Evolutionary conservation across 2,888 invertebrate species (phyloP), one percentile per base, ranked within the genome.

Genomic region (Microdon myrmicae): DNA sequence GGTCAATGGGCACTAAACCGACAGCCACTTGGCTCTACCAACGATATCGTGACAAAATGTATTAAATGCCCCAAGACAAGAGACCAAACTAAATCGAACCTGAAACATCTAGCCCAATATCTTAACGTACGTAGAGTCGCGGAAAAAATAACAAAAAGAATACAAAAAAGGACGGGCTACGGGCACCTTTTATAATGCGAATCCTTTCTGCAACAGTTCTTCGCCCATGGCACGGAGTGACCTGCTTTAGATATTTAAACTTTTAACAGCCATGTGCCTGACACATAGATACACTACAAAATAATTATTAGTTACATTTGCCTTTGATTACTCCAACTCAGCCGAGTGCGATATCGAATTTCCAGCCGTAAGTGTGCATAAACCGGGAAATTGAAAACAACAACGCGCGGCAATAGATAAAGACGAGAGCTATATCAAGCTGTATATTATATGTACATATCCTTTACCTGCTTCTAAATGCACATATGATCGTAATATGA

Each of bases 21-120:
- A 12, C 45, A 45, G 41, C 48, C 56, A 35, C 38, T 47, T 43
- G 32, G 31, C 55, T 47, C 39, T 44, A 41, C 56, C 56, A 49
- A 32, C 56, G 51, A 64, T 64, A 58, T 64, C 64, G 64, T 64
- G 64, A 64, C 64, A 64, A 64, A 64, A 51, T 64, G 64, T 47
- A 58, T 64, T 56, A 64, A 64, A 64, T 64, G 64, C 64, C 64
- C 23, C 20, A 8, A 58, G 64, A 56, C 64, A 64, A 51, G 47
- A 51, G 17, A 58, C 37, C 51, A 38, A 49, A 49, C 43, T 29
- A 38, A 58, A 60, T 60, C 44, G 59, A 16, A 38, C 31, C 55
- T 51, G 51, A 51, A 56, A 43, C 51, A 47, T 47, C 35, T 34
- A 25, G 9, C n/a, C 9, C 14, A 8, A 14, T n/a, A 9, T 9